Percentiles rank a stretch among this genome's conserved stretches.
These are phyloP conservation scores for Magallana ariakensis DNA, from an alignment of 1,140 invertebrate genomes.

Conservation along the genomic window DNA sequence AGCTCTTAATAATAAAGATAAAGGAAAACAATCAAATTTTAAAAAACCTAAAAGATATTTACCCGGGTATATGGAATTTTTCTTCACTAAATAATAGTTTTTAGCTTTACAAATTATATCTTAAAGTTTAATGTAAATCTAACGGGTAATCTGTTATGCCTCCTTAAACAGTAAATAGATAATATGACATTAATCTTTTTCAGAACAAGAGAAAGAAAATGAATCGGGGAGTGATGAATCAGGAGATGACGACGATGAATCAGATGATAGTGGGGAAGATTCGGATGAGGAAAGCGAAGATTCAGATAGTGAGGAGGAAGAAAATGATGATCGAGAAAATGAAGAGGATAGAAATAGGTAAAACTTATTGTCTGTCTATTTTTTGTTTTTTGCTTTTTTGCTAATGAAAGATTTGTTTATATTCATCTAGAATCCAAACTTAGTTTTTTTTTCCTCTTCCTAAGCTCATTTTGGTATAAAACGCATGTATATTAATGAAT, in stretches of 20 bases:
- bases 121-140: not conserved
- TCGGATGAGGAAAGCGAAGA: constrained; percentile 60
- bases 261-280: constrained; percentile 61
- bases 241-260: constrained; percentile 55
- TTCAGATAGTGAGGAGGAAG: constrained; percentile 58
- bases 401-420: too few relatives aligned
- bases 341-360: constrained; percentile 25
- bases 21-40: too few relatives aligned
- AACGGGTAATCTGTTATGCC: not conserved
- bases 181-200: not conserved
- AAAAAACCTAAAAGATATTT: too few relatives aligned
- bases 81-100: too few relatives aligned
- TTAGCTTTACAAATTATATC: too few relatives aligned
- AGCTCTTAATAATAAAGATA: too few relatives aligned
- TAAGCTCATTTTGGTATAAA: too few relatives aligned
- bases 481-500: too few relatives aligned
- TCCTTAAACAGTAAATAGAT: not conserved
- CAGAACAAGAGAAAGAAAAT: constrained; percentile 12
- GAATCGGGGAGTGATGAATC: constrained; percentile 46
- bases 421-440: too few relatives aligned
- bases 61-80: too few relatives aligned
- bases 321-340: not conserved
- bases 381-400: too few relatives aligned
- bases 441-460: too few relatives aligned
- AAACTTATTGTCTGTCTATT: not conserved